Conservation (phyloP, 2,113 vertebrate genomes). For the Hippocampus guttulatus region DNA sequence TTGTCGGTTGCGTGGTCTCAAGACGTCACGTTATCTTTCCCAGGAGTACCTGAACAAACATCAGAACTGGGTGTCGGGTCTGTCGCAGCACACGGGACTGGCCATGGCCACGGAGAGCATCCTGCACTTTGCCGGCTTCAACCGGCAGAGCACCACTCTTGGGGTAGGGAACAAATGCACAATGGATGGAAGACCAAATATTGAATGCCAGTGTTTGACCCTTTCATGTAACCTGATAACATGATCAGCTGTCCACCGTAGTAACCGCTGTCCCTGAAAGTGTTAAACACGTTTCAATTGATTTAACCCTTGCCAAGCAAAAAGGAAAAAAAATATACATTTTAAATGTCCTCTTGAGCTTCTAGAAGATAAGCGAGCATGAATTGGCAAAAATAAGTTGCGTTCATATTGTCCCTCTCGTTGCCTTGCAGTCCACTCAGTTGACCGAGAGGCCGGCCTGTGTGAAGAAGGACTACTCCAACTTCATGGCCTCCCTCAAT, state of each 20-base stretch:
- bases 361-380: no score
- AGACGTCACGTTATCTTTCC: background rate
- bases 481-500: constrained; percentile 98
- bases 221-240: no score
- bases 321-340: no score
- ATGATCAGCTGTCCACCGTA: no score
- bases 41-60: constrained; percentile 98
- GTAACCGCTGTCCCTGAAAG: no score
- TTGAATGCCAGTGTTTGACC: no score
- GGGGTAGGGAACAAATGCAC: constrained; percentile 75
- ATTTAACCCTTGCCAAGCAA: no score
- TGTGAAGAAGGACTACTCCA: constrained; percentile 98
- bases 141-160: constrained; percentile 89
- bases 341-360: no score
- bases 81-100: constrained; percentile 97
- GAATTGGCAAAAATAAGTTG: no score
- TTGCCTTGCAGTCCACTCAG: constrained; percentile 80
- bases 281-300: no score
- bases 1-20: background rate
- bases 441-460: constrained; percentile 91
- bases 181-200: no score
- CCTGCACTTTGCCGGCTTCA: constrained; percentile 92
- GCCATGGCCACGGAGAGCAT: constrained; percentile 98
- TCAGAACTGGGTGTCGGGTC: constrained; percentile 96
- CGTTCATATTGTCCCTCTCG: background rate